Conservation (phyloP, 2,113 vertebrate species). For the Hoplias malabaricus region DNA sequence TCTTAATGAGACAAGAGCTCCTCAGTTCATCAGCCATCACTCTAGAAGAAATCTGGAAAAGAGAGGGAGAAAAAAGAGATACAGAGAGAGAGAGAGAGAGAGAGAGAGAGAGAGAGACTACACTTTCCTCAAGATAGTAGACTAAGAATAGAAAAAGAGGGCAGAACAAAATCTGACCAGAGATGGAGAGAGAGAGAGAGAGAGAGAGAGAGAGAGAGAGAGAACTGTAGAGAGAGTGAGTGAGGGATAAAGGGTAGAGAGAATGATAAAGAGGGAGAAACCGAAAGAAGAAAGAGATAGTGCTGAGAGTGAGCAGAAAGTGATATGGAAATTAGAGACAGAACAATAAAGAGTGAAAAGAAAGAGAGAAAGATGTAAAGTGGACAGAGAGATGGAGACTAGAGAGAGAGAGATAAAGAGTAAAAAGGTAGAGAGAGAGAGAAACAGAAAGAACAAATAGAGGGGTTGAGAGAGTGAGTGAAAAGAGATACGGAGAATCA, state of each 20-base stretch:
- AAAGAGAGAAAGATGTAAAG: too few species aligned
- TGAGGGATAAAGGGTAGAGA: neutral
- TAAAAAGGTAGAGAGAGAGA: too few species aligned
- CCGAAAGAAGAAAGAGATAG: neutral
- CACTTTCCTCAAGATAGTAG: neutral
- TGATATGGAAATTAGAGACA: too few species aligned
- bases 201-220: neutral
- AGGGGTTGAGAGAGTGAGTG: neutral
- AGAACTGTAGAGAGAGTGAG: neutral
- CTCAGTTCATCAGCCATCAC: neutral
- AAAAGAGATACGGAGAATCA: neutral
- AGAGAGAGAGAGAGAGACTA: neutral
- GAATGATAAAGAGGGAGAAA: too few species aligned
- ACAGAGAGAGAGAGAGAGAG: neutral
- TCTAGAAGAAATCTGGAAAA: neutral
- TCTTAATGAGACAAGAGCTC: neutral
- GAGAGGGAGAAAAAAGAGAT: neutral
- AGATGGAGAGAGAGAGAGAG: neutral
- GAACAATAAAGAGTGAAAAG: too few species aligned
- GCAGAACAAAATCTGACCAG: neutral
- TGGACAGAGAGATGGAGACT: too few species aligned
- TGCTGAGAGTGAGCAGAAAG: too few species aligned
- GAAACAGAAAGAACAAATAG: too few species aligned
- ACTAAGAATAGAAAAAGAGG: constrained; percentile 19
- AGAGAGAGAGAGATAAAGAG: too few species aligned